Percentiles rank a stretch among this genome's conserved stretches.
phyloP scores from a whole-genome alignment of 2,888 invertebrate species.

The Acrocyrtus sp. region DNA sequence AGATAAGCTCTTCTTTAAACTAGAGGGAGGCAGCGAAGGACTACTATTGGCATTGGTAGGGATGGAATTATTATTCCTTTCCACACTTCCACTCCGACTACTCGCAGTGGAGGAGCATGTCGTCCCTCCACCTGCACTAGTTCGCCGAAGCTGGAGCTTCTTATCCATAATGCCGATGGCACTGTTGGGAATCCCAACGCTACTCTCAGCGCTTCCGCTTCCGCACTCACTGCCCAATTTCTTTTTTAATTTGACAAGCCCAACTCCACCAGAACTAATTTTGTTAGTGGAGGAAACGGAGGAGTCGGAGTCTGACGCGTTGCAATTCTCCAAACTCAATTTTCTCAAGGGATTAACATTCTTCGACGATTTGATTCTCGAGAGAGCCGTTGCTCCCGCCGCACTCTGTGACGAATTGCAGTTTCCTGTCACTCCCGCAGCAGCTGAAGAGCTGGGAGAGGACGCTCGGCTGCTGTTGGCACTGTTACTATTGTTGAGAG shows the following conservation, averaged over 20 bases:
- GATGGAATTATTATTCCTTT: conserved; percentile 40
- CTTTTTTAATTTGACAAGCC: conserved; percentile 23
- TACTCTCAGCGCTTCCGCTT: not conserved
- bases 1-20: conserved; percentile 27
- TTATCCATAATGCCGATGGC: conserved; percentile 35
- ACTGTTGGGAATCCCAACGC: conserved; percentile 23
- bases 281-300: conserved; percentile 50
- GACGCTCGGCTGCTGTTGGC: conserved; percentile 47
- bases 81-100: conserved; percentile 61
- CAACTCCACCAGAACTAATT: too few species aligned
- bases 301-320: conserved; percentile 56
- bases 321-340: conserved; percentile 56
- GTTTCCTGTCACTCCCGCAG: conserved; percentile 17
- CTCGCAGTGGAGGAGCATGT: conserved; percentile 58
- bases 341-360: conserved; percentile 57
- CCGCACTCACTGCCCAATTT: conserved; percentile 8
- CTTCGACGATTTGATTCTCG: conserved; percentile 58
- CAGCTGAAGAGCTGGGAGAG: conserved; percentile 40
- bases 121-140: conserved; percentile 49
- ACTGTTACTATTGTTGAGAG: conserved; percentile 28
- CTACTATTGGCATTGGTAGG: not conserved
- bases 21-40: conserved; percentile 16
- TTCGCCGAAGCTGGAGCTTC: conserved; percentile 14
- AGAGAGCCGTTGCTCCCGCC: conserved; percentile 28
- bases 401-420: conserved; percentile 21